These are phyloP conservation scores for Hydropotes inermis DNA, from an alignment of 2,113 vertebrate genomes.

Conservation along the genomic window DNA sequence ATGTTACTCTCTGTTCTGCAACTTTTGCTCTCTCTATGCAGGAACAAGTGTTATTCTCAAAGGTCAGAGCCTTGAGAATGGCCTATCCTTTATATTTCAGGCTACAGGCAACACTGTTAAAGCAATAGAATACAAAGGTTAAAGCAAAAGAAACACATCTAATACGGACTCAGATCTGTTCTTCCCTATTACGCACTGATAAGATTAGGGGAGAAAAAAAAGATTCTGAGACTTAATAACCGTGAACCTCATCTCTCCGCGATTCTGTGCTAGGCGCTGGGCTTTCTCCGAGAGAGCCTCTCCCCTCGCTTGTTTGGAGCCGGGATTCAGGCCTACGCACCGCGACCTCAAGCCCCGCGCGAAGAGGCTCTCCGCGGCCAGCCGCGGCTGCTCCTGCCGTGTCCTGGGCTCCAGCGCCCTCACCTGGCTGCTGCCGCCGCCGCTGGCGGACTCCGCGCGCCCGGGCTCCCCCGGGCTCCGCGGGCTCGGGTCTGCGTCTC, in stretches of 20 bases:
- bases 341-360: background rate
- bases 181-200: background rate
- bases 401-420: constrained; percentile 48
- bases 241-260: background rate
- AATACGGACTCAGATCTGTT: background rate
- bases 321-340: accelerated
- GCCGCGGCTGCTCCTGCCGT: accelerated
- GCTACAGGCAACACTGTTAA: background rate
- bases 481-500: constrained; percentile 31
- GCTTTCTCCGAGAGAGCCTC: background rate
- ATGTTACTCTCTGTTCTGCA: background rate
- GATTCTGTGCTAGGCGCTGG: background rate
- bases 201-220: background rate
- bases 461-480: background rate
- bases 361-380: accelerated
- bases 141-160: background rate
- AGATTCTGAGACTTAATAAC: background rate
- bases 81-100: background rate
- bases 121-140: background rate
- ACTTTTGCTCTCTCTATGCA: background rate
- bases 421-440: background rate
- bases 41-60: background rate
- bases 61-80: background rate
- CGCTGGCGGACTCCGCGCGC: background rate
- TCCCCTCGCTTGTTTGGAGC: background rate